phyloP scores from a whole-genome alignment of 2,797 vertebrate species.

The Pristis pectinata region DNA sequence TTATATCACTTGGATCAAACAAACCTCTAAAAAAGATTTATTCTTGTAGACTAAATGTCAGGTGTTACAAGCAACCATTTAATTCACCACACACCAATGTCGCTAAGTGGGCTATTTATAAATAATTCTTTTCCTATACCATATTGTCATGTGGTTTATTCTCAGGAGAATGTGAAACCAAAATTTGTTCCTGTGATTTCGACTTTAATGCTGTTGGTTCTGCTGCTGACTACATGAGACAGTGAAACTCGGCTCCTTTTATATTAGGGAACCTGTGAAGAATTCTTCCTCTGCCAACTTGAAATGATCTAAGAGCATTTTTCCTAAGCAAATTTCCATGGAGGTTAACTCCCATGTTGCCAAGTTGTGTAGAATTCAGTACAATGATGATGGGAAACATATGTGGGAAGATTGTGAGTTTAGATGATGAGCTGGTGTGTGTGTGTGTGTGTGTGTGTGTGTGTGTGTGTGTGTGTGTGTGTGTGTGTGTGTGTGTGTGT shows the following conservation, averaged over 20 bases:
- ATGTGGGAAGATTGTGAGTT: no score
- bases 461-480: no score
- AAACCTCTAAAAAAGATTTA: background rate
- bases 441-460: no score
- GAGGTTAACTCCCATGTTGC: no score
- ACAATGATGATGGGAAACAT: no score
- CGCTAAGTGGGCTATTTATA: background rate
- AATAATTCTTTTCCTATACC: background rate
- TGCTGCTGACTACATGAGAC: background rate
- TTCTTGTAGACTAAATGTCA: background rate
- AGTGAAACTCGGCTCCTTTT: background rate
- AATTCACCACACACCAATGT: background rate
- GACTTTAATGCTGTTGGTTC: background rate
- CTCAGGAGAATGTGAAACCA: background rate
- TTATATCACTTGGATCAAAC: background rate
- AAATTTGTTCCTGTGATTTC: background rate
- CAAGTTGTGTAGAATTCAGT: no score
- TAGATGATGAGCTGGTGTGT: no score
- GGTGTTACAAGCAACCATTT: background rate
- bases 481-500: no score
- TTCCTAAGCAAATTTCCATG: no score
- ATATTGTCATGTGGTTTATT: background rate
- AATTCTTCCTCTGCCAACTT: no score
- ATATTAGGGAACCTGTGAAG: background rate
- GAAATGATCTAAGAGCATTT: no score